Base-by-base conservation (phyloP, 2,113 vertebrate species). In the Scatophagus argus region DNA sequence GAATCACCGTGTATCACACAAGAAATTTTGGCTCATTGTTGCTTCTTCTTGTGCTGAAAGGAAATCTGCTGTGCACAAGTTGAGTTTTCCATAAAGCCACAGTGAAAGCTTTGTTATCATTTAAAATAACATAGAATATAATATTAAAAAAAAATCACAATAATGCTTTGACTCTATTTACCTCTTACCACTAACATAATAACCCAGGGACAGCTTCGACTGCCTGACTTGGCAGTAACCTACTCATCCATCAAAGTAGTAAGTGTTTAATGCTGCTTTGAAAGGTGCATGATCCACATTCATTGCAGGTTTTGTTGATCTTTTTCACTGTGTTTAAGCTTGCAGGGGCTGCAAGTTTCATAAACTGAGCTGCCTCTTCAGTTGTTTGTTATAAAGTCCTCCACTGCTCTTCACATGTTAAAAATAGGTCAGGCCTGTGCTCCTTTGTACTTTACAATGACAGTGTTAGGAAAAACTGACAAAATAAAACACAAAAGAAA, bases 151-250 rank as follows among this genome's bases (percentile, higher is more conserved):
- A 55, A 81, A 64, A 46, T 47, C 21, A 14, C 3, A 72, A 62
- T 62, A 61, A 68, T 54, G 8, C 76, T 44, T 5, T 66, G 52
- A 54, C 41, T 17, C 0, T 52, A 31, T 72, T 12, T 25, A 21
- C 29, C 49, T 76, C 17, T 74, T 56, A 7, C 63, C 63, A 21
- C 10, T 69, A 63, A 84, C 73, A 59, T 74, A 84, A 77, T 77
- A 88, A 82, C 56, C 13, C 27, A 54, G 56, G 74, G 62, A 74
- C 65, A 49, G 36, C 75, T 58, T 61, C 41, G 49, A 69, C 41
- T 59, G 68, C 59, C 74, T 77, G 61, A 56, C 63, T 87, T 81
- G 72, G 79, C 82, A 73, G 70, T 78, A 80, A 55, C 68, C 34
- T 56, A 58, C 74, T 81, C 77, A 87, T 81, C 58, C 77, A 67